A percentile compares a stretch with the other conserved stretches of the same genome.
phyloP scores from a whole-genome alignment of 2,888 invertebrate genomes.

The Celastrina argiolus region DNA sequence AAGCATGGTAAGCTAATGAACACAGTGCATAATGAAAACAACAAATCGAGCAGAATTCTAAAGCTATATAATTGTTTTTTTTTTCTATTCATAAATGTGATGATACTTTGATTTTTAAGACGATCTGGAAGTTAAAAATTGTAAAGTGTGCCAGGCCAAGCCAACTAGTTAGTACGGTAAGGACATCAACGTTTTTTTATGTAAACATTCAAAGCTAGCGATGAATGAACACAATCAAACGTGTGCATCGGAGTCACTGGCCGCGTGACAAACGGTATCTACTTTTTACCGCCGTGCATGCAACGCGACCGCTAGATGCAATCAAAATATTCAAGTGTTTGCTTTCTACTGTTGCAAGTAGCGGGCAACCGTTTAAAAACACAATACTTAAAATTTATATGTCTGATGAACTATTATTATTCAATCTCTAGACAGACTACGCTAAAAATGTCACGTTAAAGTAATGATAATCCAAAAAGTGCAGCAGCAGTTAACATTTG shows the following conservation, averaged over 20 bases:
- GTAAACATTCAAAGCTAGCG: neutral
- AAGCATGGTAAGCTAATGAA: too few species aligned
- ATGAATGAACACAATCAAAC: constrained; percentile 17
- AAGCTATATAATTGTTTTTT: too few species aligned
- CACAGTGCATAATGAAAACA: too few species aligned
- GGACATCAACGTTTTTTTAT: neutral
- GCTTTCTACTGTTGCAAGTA: neutral
- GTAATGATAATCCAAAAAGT: neutral
- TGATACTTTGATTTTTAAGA: too few species aligned
- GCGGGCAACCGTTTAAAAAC: neutral
- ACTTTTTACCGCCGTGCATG: neutral
- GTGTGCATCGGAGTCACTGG: constrained; percentile 16
- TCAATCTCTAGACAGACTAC: neutral
- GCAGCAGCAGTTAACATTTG: neutral
- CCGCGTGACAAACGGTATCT: constrained; percentile 17
- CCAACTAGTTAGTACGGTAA: neutral
- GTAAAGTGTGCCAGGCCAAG: too few species aligned
- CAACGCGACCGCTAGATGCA: neutral
- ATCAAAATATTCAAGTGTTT: neutral
- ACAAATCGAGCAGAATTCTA: too few species aligned
- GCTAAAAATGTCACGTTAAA: neutral
- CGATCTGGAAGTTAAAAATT: too few species aligned
- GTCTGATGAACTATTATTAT: neutral
- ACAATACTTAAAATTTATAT: neutral
- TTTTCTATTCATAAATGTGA: too few species aligned